phyloP scores from a whole-genome alignment of 2,888 invertebrate genomes.

The Drosophila gaucha region DNA sequence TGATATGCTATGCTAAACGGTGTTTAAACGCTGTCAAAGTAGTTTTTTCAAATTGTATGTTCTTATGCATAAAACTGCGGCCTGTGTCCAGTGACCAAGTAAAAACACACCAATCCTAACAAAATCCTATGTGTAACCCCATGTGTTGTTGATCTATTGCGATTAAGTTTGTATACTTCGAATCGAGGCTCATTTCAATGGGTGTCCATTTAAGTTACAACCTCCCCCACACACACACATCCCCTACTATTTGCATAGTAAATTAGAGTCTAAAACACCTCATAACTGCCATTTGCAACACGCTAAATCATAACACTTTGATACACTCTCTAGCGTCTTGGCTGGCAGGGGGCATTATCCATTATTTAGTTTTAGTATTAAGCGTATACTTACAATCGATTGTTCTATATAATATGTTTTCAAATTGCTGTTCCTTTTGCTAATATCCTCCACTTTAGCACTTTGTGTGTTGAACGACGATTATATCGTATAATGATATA shows the following conservation, averaged over 20 bases:
- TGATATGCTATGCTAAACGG: conserved; percentile 27
- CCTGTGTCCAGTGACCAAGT: conserved; percentile 54
- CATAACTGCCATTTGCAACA: conserved; percentile 61
- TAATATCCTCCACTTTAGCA: conserved; percentile 55
- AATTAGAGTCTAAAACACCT: conserved; percentile 53
- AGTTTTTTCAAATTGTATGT: conserved; percentile 24
- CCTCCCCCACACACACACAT: neutral
- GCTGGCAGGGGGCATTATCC: conserved; percentile 53
- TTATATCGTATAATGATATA: conserved; percentile 20
- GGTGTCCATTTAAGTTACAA: conserved; percentile 34
- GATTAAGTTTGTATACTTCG: conserved; percentile 42
- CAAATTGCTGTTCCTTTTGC: conserved; percentile 73
- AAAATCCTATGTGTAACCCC: conserved; percentile 13
- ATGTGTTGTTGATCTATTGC: conserved; percentile 27
- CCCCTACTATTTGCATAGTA: conserved; percentile 33
- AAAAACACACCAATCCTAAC: conserved; percentile 21
- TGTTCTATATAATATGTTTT: conserved; percentile 53
- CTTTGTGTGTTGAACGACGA: conserved; percentile 59
- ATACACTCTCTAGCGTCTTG: conserved; percentile 47
- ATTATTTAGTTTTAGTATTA: conserved; percentile 71
- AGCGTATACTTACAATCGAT: conserved; percentile 73
- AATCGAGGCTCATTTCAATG: conserved; percentile 31
- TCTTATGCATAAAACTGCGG: conserved; percentile 21
- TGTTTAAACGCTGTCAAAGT: conserved; percentile 40
- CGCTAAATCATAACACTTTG: conserved; percentile 48